A percentile compares a stretch with the other conserved stretches of the same genome.
Evolutionary conservation across 2,888 invertebrate species (phyloP).

Genomic region (Caenorhabditis afra): DNA sequence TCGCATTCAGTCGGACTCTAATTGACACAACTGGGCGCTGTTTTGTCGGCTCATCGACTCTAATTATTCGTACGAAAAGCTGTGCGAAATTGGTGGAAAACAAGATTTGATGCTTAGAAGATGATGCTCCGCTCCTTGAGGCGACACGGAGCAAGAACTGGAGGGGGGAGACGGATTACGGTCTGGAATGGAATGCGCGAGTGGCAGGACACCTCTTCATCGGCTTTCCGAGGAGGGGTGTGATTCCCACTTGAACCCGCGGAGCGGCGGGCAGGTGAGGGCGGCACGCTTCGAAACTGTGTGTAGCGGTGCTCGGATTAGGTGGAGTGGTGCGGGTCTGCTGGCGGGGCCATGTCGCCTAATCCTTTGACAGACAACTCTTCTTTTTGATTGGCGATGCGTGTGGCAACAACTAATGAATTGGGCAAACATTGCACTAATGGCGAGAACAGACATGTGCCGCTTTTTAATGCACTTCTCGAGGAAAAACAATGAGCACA

Average conservation of each 20-base stretch:
- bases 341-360: slow-evolving; percentile 23
- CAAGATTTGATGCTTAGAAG: slow-evolving; percentile 42
- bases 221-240: neutral
- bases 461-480: slow-evolving; percentile 26
- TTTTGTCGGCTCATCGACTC: slow-evolving; percentile 47
- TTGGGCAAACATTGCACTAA: slow-evolving; percentile 56
- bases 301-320: slow-evolving; percentile 32
- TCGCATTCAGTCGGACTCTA: slow-evolving; percentile 42
- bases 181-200: slow-evolving; percentile 22
- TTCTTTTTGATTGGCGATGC: slow-evolving; percentile 40
- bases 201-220: slow-evolving; percentile 13
- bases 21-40: slow-evolving; percentile 39
- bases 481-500: slow-evolving; percentile 35
- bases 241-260: slow-evolving; percentile 51
- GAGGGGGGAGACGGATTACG: no score
- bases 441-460: slow-evolving; percentile 41
- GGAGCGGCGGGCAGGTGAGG: slow-evolving; percentile 39
- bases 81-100: slow-evolving; percentile 36
- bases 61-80: slow-evolving; percentile 56
- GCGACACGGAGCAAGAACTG: neutral
- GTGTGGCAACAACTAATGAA: slow-evolving; percentile 50
- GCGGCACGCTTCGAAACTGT: slow-evolving; percentile 40
- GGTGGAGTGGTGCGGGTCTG: slow-evolving; percentile 43
- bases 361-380: slow-evolving; percentile 45
- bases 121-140: slow-evolving; percentile 25